Conservation (phyloP, 2,113 vertebrate genomes). For the Jacana jacana region DNA sequence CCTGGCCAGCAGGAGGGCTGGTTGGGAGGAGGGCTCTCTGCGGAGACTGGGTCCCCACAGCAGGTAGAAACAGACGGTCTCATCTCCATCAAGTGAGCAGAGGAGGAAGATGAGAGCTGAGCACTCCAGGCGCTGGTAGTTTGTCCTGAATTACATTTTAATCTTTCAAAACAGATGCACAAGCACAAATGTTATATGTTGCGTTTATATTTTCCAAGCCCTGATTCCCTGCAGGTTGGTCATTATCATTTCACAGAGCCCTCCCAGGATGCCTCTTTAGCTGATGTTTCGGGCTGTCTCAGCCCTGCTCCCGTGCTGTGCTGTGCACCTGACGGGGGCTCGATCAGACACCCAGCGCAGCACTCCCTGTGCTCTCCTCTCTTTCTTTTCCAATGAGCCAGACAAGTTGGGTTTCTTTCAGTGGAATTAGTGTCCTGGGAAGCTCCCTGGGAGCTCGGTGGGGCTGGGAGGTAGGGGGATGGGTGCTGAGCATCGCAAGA, state of each 20-base stretch:
- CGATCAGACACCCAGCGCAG: background rate
- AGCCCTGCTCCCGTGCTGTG: background rate
- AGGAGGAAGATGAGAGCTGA: background rate
- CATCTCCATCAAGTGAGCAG: background rate
- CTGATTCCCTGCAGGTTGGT: conserved; percentile 10
- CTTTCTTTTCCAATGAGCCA: background rate
- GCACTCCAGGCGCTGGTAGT: background rate
- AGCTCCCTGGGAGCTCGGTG: background rate
- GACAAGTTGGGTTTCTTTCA: background rate
- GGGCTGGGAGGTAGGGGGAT: background rate
- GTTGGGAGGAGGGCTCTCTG: background rate
- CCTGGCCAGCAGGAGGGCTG: background rate
- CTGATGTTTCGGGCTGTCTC: background rate
- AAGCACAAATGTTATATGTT: conserved; percentile 5
- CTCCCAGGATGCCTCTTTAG: background rate
- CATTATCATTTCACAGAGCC: background rate
- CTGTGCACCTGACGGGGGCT: background rate
- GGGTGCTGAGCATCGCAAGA: background rate
- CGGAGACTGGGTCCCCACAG: rapidly evolving
- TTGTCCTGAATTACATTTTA: conserved; percentile 53
- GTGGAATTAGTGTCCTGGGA: background rate
- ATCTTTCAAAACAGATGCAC: conserved; percentile 61
- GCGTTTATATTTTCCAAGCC: conserved; percentile 26
- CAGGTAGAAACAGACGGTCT: background rate
- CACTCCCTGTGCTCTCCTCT: background rate